These are phyloP conservation scores for Marronus borbonicus DNA, from an alignment of 2,888 invertebrate species.

Conservation along the genomic window DNA sequence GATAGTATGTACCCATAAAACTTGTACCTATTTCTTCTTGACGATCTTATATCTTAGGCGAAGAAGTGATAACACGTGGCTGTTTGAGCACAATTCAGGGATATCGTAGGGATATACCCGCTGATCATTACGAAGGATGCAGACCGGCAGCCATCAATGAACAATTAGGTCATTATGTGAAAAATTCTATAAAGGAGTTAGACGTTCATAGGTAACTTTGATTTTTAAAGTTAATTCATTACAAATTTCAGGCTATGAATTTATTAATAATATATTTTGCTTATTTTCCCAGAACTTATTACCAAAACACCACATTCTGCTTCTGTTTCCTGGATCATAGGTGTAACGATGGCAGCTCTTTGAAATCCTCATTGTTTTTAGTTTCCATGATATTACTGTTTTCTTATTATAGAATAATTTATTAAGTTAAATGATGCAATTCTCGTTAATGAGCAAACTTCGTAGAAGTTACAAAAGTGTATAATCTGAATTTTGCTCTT, in stretches of 20 bases:
- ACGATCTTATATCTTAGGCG: slow-evolving; percentile 73
- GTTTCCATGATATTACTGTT: background rate
- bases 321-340: slow-evolving; percentile 94
- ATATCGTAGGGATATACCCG: slow-evolving; percentile 89
- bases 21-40: background rate
- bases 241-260: background rate
- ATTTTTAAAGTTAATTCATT: slow-evolving; percentile 7
- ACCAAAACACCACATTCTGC: slow-evolving; percentile 87
- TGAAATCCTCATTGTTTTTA: slow-evolving; percentile 56
- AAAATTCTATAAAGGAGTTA: slow-evolving; percentile 87
- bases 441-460: too few species aligned
- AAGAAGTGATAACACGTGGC: slow-evolving; percentile 86
- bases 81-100: slow-evolving; percentile 86
- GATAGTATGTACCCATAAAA: slow-evolving; percentile 76
- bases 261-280: slow-evolving; percentile 4
- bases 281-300: slow-evolving; percentile 79
- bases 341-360: slow-evolving; percentile 75
- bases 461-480: too few species aligned
- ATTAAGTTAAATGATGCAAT: background rate
- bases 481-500: too few species aligned
- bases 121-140: slow-evolving; percentile 94
- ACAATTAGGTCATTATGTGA: slow-evolving; percentile 88
- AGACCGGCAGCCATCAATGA: slow-evolving; percentile 85
- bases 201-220: slow-evolving; percentile 82
- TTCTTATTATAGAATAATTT: slow-evolving; percentile 4